phyloP scores from a whole-genome alignment of 2,888 invertebrate genomes.

The Chalcis sispes region DNA sequence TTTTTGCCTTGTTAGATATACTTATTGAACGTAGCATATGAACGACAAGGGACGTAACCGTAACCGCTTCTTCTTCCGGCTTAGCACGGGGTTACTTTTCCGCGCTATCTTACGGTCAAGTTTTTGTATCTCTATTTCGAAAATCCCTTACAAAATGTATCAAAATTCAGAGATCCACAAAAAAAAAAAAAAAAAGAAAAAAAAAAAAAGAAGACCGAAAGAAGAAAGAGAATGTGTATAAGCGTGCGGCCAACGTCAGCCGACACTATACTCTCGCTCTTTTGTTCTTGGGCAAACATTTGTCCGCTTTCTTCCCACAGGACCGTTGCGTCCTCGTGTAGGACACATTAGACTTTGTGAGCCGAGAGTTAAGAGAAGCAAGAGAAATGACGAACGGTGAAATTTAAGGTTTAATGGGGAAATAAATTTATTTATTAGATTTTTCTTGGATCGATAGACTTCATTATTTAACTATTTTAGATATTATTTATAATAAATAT shows the following conservation, averaged over 20 bases:
- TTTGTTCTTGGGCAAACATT: constrained; percentile 70
- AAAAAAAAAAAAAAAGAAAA: constrained; percentile 57
- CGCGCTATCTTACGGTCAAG: constrained; percentile 11
- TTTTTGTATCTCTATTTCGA: too few relatives aligned
- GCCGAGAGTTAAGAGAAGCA: neutral
- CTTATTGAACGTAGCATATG: too few relatives aligned
- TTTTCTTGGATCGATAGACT: too few relatives aligned
- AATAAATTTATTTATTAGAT: too few relatives aligned
- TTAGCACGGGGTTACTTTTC: constrained; percentile 26
- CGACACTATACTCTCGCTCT: constrained; percentile 54
- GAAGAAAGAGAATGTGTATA: constrained; percentile 56
- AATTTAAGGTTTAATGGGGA: too few relatives aligned
- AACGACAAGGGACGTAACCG: neutral
- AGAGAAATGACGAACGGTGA: too few relatives aligned
- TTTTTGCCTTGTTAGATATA: too few relatives aligned
- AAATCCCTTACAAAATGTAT: constrained; percentile 66
- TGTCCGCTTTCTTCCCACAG: constrained; percentile 59
- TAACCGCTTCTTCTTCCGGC: constrained; percentile 20
- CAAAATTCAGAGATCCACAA: constrained; percentile 65
- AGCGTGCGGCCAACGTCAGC: constrained; percentile 33
- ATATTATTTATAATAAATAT: too few relatives aligned
- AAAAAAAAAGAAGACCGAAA: constrained; percentile 58
- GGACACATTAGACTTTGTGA: constrained; percentile 44
- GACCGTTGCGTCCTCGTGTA: constrained; percentile 13
- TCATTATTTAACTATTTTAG: too few relatives aligned